A percentile compares a stretch with the other conserved stretches of the same genome.
Conservation (phyloP, 2,888 invertebrate genomes). For the Drosophila ezoana region DNA sequence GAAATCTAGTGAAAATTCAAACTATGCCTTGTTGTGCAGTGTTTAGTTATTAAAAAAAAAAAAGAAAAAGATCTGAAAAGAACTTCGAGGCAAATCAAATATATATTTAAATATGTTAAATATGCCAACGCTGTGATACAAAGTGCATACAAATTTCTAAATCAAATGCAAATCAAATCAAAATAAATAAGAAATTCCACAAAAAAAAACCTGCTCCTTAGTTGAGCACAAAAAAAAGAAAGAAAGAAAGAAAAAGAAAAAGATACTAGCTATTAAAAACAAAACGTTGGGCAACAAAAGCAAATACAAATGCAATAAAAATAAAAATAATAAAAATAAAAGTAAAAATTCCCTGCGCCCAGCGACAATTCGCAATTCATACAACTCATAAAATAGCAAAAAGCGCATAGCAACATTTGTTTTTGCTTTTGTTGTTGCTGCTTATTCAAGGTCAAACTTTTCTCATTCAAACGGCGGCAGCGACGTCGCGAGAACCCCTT, state of each 20-base stretch:
- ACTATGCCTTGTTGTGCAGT: conserved; percentile 34
- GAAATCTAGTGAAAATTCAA: conserved; percentile 31
- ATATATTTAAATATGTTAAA: conserved; percentile 26
- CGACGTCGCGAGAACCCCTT: conserved; percentile 65
- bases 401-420: conserved; percentile 75
- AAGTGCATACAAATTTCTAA: conserved; percentile 31
- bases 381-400: conserved; percentile 35
- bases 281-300: conserved; percentile 14
- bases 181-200: too few species aligned
- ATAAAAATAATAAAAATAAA: neutral
- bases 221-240: conserved; percentile 24
- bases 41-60: conserved; percentile 4
- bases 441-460: conserved; percentile 84
- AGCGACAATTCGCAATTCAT: conserved; percentile 21
- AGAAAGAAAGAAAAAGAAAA: neutral
- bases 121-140: conserved; percentile 13
- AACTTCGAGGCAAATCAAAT: conserved; percentile 9
- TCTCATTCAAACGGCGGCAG: conserved; percentile 59
- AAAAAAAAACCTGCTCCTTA: conserved; percentile 13
- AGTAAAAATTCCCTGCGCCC: conserved; percentile 14
- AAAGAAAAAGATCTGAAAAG: conserved; percentile 6
- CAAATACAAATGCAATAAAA: neutral
- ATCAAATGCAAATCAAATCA: neutral
- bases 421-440: conserved; percentile 31
- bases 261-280: conserved; percentile 13